These are phyloP conservation scores for Drosophila takahashii DNA, from an alignment of 1,140 invertebrate genomes.

Conservation along the genomic window DNA sequence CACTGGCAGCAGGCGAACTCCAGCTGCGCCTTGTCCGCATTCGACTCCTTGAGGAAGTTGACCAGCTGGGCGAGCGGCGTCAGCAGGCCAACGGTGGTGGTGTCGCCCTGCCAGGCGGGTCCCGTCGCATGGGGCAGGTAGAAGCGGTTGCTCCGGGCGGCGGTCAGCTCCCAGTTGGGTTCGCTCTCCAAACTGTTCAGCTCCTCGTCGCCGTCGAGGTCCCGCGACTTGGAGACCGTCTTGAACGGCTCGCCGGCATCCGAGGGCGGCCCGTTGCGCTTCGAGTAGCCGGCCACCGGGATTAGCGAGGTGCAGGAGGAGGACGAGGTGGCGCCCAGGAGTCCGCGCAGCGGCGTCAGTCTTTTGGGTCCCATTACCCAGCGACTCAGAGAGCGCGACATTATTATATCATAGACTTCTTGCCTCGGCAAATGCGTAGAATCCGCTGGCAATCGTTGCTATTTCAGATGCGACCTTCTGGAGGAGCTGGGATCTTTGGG, in stretches of 20 bases:
- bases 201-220: conserved; percentile 63
- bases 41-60: conserved; percentile 57
- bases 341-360: conserved; percentile 3
- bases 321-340: neutral
- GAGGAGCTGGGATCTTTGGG: neutral
- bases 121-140: conserved; percentile 90
- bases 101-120: conserved; percentile 87
- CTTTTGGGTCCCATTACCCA: conserved; percentile 8
- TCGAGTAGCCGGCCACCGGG: conserved; percentile 58
- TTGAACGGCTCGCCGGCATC: conserved; percentile 68
- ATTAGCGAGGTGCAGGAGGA: neutral
- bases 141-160: conserved; percentile 88
- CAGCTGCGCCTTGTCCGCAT: conserved; percentile 42
- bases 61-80: conserved; percentile 77
- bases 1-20: conserved; percentile 84
- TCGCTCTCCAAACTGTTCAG: conserved; percentile 63
- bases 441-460: conserved; percentile 39
- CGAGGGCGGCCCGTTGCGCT: conserved; percentile 67
- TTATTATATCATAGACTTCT: conserved; percentile 51
- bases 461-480: conserved; percentile 8
- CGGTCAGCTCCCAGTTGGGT: conserved; percentile 88
- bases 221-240: conserved; percentile 63
- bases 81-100: conserved; percentile 78
- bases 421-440: conserved; percentile 40
- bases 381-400: conserved; percentile 44